phyloP scores from a whole-genome alignment of 2,888 invertebrate genomes.

The Eurois occulta region DNA sequence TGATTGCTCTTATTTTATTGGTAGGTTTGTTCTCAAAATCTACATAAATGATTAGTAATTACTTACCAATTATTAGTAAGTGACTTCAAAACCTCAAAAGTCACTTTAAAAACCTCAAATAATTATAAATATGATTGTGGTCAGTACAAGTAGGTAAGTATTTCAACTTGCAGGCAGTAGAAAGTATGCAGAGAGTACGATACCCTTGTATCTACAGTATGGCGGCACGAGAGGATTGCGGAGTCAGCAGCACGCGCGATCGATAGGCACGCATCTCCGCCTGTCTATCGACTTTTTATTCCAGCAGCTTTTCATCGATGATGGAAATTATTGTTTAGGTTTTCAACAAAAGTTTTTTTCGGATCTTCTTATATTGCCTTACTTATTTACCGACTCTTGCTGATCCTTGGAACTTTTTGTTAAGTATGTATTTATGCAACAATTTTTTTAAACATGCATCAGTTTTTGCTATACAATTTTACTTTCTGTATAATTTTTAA shows the following conservation, averaged over 20 bases:
- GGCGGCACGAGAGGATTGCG: slow-evolving; percentile 70
- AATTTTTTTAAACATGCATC: background rate
- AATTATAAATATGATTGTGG: background rate
- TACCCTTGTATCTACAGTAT: slow-evolving; percentile 35
- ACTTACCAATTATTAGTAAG: too few relatives aligned
- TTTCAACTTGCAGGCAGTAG: slow-evolving; percentile 13
- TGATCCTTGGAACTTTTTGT: background rate
- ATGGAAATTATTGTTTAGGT: slow-evolving; percentile 7
- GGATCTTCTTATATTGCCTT: background rate
- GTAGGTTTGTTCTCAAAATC: too few relatives aligned
- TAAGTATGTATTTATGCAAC: background rate
- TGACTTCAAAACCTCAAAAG: background rate
- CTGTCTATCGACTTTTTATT: slow-evolving; percentile 77
- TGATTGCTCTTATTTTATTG: background rate
- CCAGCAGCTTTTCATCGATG: slow-evolving; percentile 46
- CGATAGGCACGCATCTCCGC: slow-evolving; percentile 81
- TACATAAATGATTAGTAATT: too few relatives aligned
- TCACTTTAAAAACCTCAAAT: background rate
- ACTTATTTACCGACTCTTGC: background rate
- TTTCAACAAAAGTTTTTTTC: background rate
- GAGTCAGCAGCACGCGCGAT: slow-evolving; percentile 85
- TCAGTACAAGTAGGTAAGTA: slow-evolving; percentile 9
- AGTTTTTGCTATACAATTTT: too few relatives aligned
- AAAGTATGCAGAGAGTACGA: slow-evolving; percentile 31
- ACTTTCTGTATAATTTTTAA: too few relatives aligned